Evolutionary conservation across 2,113 vertebrate genomes (phyloP), one percentile per base, ranked within the genome.

Genomic region (Malurus melanocephalus): DNA sequence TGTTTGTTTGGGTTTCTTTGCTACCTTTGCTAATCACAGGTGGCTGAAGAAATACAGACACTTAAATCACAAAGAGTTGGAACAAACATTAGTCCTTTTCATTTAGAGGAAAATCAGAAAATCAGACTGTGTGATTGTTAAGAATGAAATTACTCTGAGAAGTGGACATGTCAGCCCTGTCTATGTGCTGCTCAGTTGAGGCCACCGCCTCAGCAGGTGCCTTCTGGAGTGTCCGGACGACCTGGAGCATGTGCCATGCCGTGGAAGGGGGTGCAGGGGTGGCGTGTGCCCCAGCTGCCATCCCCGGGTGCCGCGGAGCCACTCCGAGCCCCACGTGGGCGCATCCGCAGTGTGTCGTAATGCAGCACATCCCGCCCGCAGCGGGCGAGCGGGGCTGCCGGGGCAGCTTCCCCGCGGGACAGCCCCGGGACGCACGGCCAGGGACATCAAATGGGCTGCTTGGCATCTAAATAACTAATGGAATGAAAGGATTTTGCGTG

Each of bases 261-360:
- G 3, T 1, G 4, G 14, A 3, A 48, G 71, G 32, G 24, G 33
- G 20, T 9, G 56, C 38, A 0, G 56, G 30, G 8, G 38, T 3
- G 52, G 17, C 5, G 4, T 19, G 56, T 35, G 69, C 48, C 12
- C 20, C 56, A 1, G 60, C 77, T 16, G 72, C 24, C 32, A 6
- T 8, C 27, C 48, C n/a, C 6, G 27, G 32, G 45, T 17, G n/a
- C 78, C 56, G 74, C 10, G 5, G 78, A 35, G 59, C 43, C 4
- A 32, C 77, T 17, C 45, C 10, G 60, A 16, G 28, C 56, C 61
- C 10, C 88, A 35, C 67, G 84, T 94, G 81, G 72, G 46, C 64
- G 18, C 93, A 67, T 73, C 94, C 74, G 92, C 95, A 95, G 81
- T 48, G 55, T 87, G 92, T 95, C 89, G 90, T 93, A 92, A 89